phyloP scores from a whole-genome alignment of 2,888 invertebrate species.

The Ephialtes manifestator region DNA sequence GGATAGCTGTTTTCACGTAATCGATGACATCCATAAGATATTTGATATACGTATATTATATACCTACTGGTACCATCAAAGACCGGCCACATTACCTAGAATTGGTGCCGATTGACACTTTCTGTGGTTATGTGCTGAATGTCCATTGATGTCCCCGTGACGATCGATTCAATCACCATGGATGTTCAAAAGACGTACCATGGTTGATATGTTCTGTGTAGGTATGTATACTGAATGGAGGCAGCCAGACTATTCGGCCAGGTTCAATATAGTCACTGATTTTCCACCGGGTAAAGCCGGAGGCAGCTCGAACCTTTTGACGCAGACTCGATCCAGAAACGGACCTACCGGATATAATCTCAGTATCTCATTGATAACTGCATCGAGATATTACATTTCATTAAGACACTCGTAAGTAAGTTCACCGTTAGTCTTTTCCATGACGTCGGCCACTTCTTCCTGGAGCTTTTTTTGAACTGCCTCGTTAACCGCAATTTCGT shows the following conservation, averaged over 20 bases:
- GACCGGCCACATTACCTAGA: too few relatives aligned
- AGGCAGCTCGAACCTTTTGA: conserved; percentile 86
- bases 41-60: too few relatives aligned
- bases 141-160: too few relatives aligned
- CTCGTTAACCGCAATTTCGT: conserved; percentile 70
- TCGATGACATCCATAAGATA: too few relatives aligned
- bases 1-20: too few relatives aligned
- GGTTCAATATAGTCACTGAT: conserved; percentile 72
- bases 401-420: conserved; percentile 65
- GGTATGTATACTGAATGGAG: conserved; percentile 79
- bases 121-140: too few relatives aligned
- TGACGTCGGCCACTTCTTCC: conserved; percentile 72
- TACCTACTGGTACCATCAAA: too few relatives aligned
- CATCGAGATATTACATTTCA: conserved; percentile 76
- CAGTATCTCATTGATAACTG: conserved; percentile 66
- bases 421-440: conserved; percentile 52
- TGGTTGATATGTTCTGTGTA: too few relatives aligned
- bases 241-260: conserved; percentile 78
- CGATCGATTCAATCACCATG: too few relatives aligned
- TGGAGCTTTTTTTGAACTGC: conserved; percentile 72
- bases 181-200: too few relatives aligned
- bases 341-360: conserved; percentile 82
- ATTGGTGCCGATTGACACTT: too few relatives aligned
- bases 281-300: conserved; percentile 68
- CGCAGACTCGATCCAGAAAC: conserved; percentile 86